Evolutionary conservation across 2,797 vertebrate species (phyloP), one percentile per base, ranked within the genome.

Genomic region (Iguana delicatissima): DNA sequence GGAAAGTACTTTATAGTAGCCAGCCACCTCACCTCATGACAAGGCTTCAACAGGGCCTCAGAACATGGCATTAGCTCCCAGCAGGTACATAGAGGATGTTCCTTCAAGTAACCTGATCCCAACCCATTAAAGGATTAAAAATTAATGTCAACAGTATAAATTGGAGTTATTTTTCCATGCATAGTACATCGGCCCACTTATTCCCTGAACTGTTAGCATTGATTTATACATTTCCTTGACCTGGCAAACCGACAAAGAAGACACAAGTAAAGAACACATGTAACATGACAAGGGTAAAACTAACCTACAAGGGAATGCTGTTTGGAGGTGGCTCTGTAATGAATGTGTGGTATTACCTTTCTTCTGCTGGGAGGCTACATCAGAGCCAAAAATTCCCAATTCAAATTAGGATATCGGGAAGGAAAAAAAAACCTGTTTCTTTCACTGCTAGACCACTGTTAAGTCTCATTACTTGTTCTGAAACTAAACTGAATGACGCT

Each of bases 391-490:
- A 5, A 18, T 0, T 50, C 50, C 29, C 85, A 64, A 24, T 86
- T 32, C 59, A 88, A 79, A 2, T 14, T 89, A 91, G 86, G 20
- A 83, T 24, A 86, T 85, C 50, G 89, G 3, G 8, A 90, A 82
- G 79, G 46, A 2, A 13, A 50, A 24, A 12, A 69, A 69, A 62
- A 8, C 13, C 12, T 22, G 8, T 26, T 81, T 72, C 26, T 2
- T 90, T 81, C 59, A 20, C 32, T 16, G 73, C 42, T 46, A 13
- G 38, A 57, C 35, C 22, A 83, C 42, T 0, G 42, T 32, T 0
- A 0, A 87, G 59, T 35, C 32, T 22, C 46, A 83, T 10, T 29
- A 64, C 32, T 32, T 87, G 38, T 76, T 79, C 35, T 26, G 26
- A 83, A 88, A 69, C 50, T 64, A 46, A 85, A 88, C 29, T 69